Evolutionary conservation across 2,113 vertebrate genomes (phyloP).

Genomic region (Fukomys damarensis): DNA sequence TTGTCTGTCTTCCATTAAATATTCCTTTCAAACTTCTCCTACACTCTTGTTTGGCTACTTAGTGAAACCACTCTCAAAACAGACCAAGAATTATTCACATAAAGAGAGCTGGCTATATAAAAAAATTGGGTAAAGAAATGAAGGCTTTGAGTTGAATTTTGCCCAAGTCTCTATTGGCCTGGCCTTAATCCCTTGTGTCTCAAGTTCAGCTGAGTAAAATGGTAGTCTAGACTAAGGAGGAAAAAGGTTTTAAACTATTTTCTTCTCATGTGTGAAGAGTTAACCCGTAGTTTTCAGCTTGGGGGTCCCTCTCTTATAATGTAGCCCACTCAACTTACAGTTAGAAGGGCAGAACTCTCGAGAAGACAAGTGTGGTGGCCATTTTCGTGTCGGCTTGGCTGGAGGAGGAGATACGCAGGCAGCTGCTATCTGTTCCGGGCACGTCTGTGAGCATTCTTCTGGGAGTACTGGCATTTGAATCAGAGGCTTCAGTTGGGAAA

Average conservation of each 20-base stretch:
- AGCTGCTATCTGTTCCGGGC: background rate
- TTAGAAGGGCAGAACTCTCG: background rate
- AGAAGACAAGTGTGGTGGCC: background rate
- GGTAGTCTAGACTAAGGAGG: background rate
- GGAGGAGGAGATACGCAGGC: background rate
- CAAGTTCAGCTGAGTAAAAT: background rate
- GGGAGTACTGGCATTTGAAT: background rate
- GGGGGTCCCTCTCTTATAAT: background rate
- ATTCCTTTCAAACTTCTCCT: background rate
- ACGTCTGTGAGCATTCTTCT: background rate
- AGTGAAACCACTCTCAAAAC: background rate
- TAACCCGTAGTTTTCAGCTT: background rate
- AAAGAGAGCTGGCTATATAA: background rate
- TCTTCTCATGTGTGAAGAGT: background rate
- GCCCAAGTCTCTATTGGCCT: background rate
- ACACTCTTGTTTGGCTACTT: background rate
- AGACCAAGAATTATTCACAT: background rate
- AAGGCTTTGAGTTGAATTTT: background rate
- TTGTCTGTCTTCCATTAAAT: background rate
- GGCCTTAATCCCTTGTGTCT: background rate
- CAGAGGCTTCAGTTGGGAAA: background rate
- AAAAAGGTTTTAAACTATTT: background rate
- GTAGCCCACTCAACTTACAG: background rate
- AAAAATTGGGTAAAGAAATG: background rate
- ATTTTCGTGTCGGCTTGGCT: background rate